phyloP scores from a whole-genome alignment of 2,113 vertebrate species.

The Mystacornis crossleyi region DNA sequence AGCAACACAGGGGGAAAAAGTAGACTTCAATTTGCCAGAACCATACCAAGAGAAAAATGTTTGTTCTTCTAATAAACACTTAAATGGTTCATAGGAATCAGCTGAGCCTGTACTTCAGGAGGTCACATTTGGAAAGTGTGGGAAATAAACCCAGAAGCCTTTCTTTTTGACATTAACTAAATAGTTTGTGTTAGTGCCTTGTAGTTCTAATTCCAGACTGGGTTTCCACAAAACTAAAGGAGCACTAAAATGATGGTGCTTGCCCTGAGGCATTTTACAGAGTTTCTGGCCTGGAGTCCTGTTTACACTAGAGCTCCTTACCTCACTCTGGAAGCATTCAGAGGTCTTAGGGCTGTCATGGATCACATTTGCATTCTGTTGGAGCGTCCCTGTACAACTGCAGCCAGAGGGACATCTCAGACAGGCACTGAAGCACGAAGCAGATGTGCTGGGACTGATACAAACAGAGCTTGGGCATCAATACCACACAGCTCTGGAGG shows the following conservation, averaged over 20 bases:
- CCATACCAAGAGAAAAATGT: not conserved
- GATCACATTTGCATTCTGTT: not conserved
- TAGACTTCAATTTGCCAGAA: not conserved
- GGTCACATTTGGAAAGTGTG: not conserved
- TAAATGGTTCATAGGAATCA: not conserved
- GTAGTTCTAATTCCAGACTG: not conserved
- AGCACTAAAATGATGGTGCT: not conserved
- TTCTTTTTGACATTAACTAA: not conserved
- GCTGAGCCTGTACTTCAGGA: not conserved
- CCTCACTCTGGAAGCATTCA: not conserved
- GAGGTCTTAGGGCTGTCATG: not conserved
- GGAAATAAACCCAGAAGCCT: constrained; percentile 12
- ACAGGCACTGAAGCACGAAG: not conserved
- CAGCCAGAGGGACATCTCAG: not conserved
- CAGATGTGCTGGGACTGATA: not conserved
- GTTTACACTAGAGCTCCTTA: not conserved
- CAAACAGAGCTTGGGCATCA: not conserved
- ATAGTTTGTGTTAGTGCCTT: not conserved
- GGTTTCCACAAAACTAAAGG: not conserved
- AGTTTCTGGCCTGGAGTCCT: not conserved
- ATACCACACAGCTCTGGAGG: not conserved
- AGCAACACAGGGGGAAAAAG: not conserved
- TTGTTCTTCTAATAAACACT: not conserved
- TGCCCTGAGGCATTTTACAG: not conserved
- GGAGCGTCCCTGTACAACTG: not conserved